Conservation (phyloP, 2,888 invertebrate genomes). For the Diaperis boleti region DNA sequence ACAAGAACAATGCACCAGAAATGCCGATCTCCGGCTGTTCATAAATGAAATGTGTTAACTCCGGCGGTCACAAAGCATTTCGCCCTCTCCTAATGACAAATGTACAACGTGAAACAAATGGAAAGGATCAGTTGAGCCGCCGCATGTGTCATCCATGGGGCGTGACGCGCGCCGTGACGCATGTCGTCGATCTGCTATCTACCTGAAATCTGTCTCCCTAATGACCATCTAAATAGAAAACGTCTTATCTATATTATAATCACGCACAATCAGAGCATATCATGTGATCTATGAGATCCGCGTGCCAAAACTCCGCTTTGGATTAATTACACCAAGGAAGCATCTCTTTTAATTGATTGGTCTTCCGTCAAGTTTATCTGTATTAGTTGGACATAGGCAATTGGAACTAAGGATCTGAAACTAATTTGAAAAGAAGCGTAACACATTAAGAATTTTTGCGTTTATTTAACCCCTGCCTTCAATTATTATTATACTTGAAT, state of each 20-base stretch:
- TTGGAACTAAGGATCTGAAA: too few species aligned
- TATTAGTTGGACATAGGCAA: too few species aligned
- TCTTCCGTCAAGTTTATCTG: too few species aligned
- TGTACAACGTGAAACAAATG: conserved; percentile 48
- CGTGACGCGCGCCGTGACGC: conserved; percentile 65
- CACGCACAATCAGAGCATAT: conserved; percentile 31
- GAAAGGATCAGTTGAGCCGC: conserved; percentile 59
- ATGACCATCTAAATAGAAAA: conserved; percentile 62
- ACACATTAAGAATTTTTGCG: too few species aligned
- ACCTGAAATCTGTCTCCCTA: conserved; percentile 62
- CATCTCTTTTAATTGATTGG: not conserved
- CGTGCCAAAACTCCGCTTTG: conserved; percentile 33
- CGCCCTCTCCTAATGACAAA: conserved; percentile 36
- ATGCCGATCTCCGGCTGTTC: too few species aligned
- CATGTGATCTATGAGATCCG: conserved; percentile 33
- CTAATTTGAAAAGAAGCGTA: too few species aligned
- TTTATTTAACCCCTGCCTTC: too few species aligned
- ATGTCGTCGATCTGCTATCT: conserved; percentile 63
- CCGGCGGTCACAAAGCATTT: conserved; percentile 42
- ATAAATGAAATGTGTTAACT: conserved; percentile 2
- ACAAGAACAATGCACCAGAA: too few species aligned
- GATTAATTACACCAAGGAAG: conserved; percentile 14
- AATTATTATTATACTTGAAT: too few species aligned
- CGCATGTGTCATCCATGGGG: conserved; percentile 64
- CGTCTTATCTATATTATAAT: conserved; percentile 42